phyloP scores from a whole-genome alignment of 2,113 vertebrate genomes.

The pig (Sus scrofa) region T2T-Sscrofa CM000818.6:74904001-74904500 shows the following conservation, averaged over 20 bases:
- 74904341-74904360: neutral
- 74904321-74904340: constrained; percentile 12
- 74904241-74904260: constrained; percentile 44
- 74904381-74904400: neutral
- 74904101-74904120: constrained; percentile 30
- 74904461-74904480: neutral
- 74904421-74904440: constrained; percentile 53
- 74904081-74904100: neutral
- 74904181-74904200: constrained; percentile 58
- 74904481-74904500: constrained; percentile 21
- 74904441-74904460: constrained; percentile 49
- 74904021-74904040: constrained; percentile 40
- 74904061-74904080: neutral
- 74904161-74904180: constrained; percentile 30
- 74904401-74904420: neutral
- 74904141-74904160: constrained; percentile 47
- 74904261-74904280: constrained; percentile 46
- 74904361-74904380: neutral
- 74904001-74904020: neutral
- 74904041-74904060: neutral
- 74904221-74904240: constrained; percentile 17
- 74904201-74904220: constrained; percentile 50
- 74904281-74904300: constrained; percentile 10
- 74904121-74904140: constrained; percentile 22
- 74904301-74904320: constrained; percentile 18